A percentile compares a stretch with the other conserved stretches of the same genome.
Conservation (phyloP, 92 coral and sea anemone genomes). For the Porites cylindrica region DNA sequence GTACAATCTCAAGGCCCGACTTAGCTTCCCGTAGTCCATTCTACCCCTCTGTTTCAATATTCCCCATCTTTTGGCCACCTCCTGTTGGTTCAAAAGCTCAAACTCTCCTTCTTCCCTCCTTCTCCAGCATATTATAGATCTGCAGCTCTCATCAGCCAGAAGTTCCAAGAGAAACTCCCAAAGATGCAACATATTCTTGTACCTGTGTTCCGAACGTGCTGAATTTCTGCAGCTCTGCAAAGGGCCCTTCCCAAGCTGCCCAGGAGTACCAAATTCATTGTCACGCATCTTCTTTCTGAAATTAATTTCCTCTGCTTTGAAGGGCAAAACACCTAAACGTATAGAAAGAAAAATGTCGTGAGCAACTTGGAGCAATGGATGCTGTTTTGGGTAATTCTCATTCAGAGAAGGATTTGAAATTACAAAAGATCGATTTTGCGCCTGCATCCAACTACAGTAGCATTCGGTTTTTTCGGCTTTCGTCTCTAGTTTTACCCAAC, state of each 20-base stretch:
- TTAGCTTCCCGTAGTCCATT: constrained; percentile 93
- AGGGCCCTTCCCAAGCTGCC: neutral
- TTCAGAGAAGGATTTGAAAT: too few relatives aligned
- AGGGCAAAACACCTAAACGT: too few relatives aligned
- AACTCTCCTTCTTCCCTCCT: constrained; percentile 82
- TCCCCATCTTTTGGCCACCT: constrained; percentile 92
- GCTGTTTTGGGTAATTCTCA: too few relatives aligned
- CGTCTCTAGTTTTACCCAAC: too few relatives aligned
- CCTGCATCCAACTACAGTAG: too few relatives aligned
- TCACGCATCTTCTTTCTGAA: too few relatives aligned
- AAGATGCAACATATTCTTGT: constrained; percentile 45
- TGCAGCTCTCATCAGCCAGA: constrained; percentile 75
- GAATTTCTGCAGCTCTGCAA: neutral
- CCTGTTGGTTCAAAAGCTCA: constrained; percentile 81
- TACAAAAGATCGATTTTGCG: too few relatives aligned
- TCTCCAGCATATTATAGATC: constrained; percentile 87
- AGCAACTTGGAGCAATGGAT: too few relatives aligned
- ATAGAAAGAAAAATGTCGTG: too few relatives aligned
- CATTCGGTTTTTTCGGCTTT: too few relatives aligned
- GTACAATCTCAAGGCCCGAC: constrained; percentile 88
- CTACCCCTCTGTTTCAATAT: constrained; percentile 72
- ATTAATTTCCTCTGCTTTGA: too few relatives aligned
- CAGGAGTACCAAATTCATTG: too few relatives aligned
- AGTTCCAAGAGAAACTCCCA: constrained; percentile 95
- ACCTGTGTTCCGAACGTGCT: neutral